Evolutionary conservation across 1,140 invertebrate species (phyloP).

Genomic region (Chelonus insularis): DNA sequence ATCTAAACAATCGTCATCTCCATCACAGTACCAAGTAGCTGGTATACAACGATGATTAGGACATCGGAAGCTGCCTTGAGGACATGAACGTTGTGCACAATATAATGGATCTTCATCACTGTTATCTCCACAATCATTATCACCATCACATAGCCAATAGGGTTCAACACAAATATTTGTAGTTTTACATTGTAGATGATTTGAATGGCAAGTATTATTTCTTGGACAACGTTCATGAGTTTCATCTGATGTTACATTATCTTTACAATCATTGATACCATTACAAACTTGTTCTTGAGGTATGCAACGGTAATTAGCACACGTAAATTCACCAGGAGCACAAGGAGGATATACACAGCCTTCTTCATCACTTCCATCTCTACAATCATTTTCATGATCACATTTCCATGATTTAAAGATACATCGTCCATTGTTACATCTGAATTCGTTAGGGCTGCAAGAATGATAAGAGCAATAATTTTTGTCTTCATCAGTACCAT

Average conservation of each 20-base stretch:
- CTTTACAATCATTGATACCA: conserved; percentile 93
- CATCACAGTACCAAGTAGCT: conserved; percentile 91
- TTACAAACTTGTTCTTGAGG: conserved; percentile 87
- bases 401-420: conserved; percentile 95
- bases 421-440: conserved; percentile 91
- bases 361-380: conserved; percentile 89
- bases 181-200: conserved; percentile 88
- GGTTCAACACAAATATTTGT: conserved; percentile 95
- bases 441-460: conserved; percentile 89
- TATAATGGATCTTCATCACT: conserved; percentile 90
- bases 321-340: conserved; percentile 91
- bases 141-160: conserved; percentile 92
- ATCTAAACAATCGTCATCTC: conserved; percentile 88
- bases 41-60: conserved; percentile 86
- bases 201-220: conserved; percentile 83
- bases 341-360: conserved; percentile 90
- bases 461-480: conserved; percentile 94
- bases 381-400: conserved; percentile 94
- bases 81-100: conserved; percentile 86
- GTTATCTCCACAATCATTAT: conserved; percentile 95
- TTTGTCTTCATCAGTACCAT: conserved; percentile 89
- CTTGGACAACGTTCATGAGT: conserved; percentile 82
- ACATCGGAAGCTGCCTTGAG: conserved; percentile 87
- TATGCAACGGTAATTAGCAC: conserved; percentile 88
- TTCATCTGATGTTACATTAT: conserved; percentile 89